phyloP scores from a whole-genome alignment of 2,113 vertebrate species.

The Muntiacus reevesi region DNA sequence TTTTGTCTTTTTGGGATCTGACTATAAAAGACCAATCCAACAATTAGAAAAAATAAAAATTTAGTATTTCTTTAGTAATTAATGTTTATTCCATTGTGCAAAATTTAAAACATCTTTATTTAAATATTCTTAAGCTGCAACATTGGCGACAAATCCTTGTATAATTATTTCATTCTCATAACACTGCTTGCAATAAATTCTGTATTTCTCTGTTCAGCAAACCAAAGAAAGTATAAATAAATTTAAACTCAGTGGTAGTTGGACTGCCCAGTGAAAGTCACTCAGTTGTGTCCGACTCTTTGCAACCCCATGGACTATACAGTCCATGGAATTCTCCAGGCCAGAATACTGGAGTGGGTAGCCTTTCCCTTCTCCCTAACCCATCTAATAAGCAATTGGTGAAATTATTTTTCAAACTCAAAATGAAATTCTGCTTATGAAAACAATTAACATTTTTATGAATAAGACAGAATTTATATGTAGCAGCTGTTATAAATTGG shows the following conservation, averaged over 20 bases:
- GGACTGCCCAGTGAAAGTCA: not conserved
- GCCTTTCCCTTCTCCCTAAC: not conserved
- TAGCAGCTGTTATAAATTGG: not conserved
- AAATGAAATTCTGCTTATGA: conserved; percentile 1
- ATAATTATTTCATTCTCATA: conserved; percentile 11
- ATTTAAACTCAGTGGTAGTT: conserved; percentile 15
- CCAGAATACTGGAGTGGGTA: not conserved
- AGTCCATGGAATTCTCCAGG: not conserved
- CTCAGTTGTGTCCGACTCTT: not conserved
- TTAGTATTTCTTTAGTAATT: conserved; percentile 42
- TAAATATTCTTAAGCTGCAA: conserved; percentile 23
- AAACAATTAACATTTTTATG: conserved; percentile 32
- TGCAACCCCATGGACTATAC: not conserved
- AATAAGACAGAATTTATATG: conserved; percentile 16
- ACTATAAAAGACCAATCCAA: conserved; percentile 17
- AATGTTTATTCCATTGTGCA: not conserved
- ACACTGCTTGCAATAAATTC: conserved; percentile 12
- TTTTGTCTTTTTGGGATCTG: conserved; percentile 28
- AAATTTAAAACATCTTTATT: conserved; percentile 1
- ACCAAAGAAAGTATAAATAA: conserved; percentile 26
- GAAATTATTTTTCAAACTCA: conserved; percentile 49
- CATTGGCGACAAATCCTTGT: not conserved
- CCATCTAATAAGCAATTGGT: not conserved
- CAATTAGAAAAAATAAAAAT: conserved; percentile 40
- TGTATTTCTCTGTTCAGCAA: conserved; percentile 25